These are phyloP conservation scores for Nasonia giraulti DNA, from an alignment of 1,140 invertebrate species.

Conservation along the genomic window DNA sequence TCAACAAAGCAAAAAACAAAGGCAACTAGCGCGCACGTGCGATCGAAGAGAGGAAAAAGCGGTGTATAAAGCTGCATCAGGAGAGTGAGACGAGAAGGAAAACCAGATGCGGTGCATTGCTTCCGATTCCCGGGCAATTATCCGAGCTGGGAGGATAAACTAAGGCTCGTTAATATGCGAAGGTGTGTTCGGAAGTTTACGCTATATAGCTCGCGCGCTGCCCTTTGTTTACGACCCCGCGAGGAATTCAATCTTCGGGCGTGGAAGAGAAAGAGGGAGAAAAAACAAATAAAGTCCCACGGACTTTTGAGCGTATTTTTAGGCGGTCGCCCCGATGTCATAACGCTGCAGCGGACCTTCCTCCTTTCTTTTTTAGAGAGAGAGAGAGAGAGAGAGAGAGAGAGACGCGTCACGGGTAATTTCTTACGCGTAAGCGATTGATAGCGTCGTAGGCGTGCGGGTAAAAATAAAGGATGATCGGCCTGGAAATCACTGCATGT, in stretches of 20 bases:
- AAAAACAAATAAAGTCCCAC: constrained; percentile 16
- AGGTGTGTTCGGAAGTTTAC: background rate
- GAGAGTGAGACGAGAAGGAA: background rate
- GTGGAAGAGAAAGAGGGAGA: background rate
- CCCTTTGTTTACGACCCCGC: background rate
- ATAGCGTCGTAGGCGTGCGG: background rate
- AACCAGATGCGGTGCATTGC: background rate
- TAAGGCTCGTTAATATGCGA: background rate
- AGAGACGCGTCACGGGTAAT: background rate
- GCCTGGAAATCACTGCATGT: background rate
- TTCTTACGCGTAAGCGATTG: background rate
- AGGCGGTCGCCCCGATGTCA: background rate
- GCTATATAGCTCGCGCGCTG: too few species aligned
- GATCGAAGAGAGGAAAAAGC: background rate
- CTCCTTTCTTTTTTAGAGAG: background rate
- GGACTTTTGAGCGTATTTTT: constrained; percentile 28
- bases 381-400: too few species aligned
- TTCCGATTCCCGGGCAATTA: background rate
- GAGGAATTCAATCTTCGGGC: background rate
- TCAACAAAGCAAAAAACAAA: background rate
- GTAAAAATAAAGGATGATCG: background rate
- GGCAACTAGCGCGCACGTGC: background rate
- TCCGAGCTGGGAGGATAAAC: background rate
- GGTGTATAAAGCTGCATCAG: too few species aligned
- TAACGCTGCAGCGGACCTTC: background rate